Evolutionary conservation across 2,113 vertebrate genomes (phyloP).

Genomic region (Heptranchias perlo): DNA sequence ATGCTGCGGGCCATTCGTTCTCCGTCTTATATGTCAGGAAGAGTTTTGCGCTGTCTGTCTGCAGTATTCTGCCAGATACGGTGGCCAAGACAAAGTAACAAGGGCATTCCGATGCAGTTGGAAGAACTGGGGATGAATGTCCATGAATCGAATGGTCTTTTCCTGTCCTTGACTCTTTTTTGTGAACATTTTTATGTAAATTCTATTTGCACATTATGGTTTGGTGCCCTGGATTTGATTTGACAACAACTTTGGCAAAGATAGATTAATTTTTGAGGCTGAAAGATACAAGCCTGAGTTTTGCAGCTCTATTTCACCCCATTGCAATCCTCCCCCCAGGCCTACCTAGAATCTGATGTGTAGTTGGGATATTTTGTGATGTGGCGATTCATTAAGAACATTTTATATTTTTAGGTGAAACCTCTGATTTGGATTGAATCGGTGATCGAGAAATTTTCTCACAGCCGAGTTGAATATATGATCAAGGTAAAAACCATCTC

Average conservation of each 20-base stretch:
- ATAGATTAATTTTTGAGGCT: no score
- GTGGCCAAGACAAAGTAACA: neutral
- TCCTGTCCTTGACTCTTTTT: no score
- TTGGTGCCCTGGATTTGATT: no score
- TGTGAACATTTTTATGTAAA: no score
- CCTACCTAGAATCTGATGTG: neutral
- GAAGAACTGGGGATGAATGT: neutral
- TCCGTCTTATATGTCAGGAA: neutral
- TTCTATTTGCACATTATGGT: no score
- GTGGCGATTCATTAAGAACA: neutral
- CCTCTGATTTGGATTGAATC: conserved; percentile 94
- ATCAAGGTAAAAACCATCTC: conserved; percentile 66
- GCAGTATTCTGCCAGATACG: neutral
- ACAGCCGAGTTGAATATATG: conserved; percentile 90
- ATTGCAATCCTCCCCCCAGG: neutral
- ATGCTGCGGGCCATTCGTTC: neutral
- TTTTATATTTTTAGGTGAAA: conserved; percentile 66
- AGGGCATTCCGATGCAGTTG: neutral
- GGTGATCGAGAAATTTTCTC: conserved; percentile 86
- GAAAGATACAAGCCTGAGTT: neutral
- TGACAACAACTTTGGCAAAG: no score
- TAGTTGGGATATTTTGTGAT: neutral
- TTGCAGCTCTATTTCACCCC: neutral
- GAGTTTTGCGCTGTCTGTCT: neutral
- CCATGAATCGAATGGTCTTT: no score